Conservation (phyloP, 2,888 invertebrate genomes). For the Macropis europaea region DNA sequence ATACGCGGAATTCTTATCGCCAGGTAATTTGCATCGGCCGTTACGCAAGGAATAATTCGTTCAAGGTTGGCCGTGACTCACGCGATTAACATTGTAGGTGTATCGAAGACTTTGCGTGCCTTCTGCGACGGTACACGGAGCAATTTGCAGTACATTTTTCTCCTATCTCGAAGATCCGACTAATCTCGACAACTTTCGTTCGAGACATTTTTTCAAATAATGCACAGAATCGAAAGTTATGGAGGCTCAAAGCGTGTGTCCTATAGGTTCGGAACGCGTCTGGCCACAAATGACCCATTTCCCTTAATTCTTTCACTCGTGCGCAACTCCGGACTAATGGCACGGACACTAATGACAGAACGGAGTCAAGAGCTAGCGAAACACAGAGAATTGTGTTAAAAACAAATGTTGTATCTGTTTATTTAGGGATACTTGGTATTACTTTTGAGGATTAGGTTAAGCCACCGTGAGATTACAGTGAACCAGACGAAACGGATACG, state of each 20-base stretch:
- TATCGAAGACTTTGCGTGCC: too few species aligned
- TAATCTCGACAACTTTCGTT: background rate
- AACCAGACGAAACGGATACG: constrained; percentile 9
- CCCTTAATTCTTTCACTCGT: too few species aligned
- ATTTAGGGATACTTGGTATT: too few species aligned
- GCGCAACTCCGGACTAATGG: too few species aligned
- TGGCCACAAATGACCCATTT: background rate
- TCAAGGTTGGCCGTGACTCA: constrained; percentile 23
- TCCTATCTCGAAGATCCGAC: background rate
- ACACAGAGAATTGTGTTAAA: too few species aligned
- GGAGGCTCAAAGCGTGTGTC: background rate
- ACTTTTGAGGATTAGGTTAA: too few species aligned
- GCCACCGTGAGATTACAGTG: background rate
- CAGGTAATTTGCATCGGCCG: background rate
- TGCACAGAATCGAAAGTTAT: background rate
- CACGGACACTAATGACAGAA: too few species aligned
- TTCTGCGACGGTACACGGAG: too few species aligned
- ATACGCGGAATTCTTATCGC: constrained; percentile 19
- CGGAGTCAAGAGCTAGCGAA: too few species aligned
- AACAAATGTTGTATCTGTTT: too few species aligned
- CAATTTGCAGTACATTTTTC: too few species aligned
- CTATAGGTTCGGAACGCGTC: background rate
- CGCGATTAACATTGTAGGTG: constrained; percentile 8
- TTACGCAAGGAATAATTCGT: constrained; percentile 31
- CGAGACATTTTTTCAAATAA: background rate